A percentile compares a stretch with the other conserved stretches of the same genome.
Conservation (phyloP, 2,113 vertebrate genomes). For the Passer domesticus region DNA sequence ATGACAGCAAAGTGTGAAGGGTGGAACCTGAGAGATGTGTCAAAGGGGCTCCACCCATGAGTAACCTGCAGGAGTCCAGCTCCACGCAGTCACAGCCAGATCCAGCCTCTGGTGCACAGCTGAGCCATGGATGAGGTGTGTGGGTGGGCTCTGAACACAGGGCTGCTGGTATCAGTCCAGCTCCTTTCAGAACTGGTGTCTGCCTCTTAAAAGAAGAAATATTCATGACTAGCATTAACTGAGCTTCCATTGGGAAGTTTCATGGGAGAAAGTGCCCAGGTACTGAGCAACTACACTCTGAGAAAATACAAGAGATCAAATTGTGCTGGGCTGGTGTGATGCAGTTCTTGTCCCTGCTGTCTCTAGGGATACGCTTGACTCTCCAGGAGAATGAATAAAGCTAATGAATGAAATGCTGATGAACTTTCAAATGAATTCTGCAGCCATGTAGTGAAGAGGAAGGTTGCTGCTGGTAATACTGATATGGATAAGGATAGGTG, state of each 20-base stretch:
- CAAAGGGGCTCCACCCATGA: neutral
- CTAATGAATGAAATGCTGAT: neutral
- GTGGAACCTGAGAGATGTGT: neutral
- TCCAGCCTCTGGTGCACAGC: accelerated
- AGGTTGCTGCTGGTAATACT: neutral
- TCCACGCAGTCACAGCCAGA: neutral
- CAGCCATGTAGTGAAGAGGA: neutral
- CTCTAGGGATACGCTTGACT: neutral
- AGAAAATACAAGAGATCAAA: neutral
- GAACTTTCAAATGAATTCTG: neutral
- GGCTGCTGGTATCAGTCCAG: neutral
- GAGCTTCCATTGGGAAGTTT: neutral
- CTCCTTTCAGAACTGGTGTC: neutral
- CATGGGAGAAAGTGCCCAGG: neutral
- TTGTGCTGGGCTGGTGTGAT: accelerated
- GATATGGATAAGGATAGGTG: neutral
- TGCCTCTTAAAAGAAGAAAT: neutral
- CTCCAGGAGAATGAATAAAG: neutral
- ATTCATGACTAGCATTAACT: neutral
- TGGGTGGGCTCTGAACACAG: neutral
- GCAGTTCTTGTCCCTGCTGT: neutral
- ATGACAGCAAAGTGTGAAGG: neutral
- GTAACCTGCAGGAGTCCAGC: neutral
- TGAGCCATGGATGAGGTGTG: accelerated
- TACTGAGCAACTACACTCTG: neutral